These are phyloP conservation scores for Clarias pachynema DNA, from an alignment of 2,797 vertebrate species.

Conservation along the genomic window DNA sequence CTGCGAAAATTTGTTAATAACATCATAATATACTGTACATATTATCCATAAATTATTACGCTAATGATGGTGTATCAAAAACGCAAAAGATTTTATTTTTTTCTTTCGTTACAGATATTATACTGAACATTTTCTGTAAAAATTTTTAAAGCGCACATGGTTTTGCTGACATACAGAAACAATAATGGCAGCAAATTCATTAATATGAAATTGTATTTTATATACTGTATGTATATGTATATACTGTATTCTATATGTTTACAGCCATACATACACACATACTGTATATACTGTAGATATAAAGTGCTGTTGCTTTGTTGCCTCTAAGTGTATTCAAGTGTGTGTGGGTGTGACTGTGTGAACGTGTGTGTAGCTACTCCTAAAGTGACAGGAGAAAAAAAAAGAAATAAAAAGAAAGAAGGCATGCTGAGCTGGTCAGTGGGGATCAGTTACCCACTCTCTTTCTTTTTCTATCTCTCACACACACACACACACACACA, in stretches of 20 bases:
- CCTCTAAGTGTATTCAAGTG: background rate
- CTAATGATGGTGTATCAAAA: background rate
- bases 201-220: background rate
- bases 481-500: constrained; percentile 9
- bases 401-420: constrained; percentile 5
- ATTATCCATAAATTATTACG: background rate
- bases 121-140: background rate
- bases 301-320: background rate
- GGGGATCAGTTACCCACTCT: constrained; percentile 1
- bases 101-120: background rate
- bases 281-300: background rate
- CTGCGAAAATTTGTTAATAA: background rate
- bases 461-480: background rate
- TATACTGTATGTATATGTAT: background rate
- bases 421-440: background rate
- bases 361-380: background rate
- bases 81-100: background rate
- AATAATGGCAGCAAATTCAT: background rate
- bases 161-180: background rate
- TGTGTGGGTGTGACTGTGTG: background rate
- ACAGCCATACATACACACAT: background rate
- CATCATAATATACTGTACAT: background rate
- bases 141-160: background rate
- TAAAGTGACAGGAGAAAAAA: background rate
- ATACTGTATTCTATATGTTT: background rate